Evolutionary conservation across 2,888 invertebrate genomes (phyloP).

Genomic region (Thecophora atra): DNA sequence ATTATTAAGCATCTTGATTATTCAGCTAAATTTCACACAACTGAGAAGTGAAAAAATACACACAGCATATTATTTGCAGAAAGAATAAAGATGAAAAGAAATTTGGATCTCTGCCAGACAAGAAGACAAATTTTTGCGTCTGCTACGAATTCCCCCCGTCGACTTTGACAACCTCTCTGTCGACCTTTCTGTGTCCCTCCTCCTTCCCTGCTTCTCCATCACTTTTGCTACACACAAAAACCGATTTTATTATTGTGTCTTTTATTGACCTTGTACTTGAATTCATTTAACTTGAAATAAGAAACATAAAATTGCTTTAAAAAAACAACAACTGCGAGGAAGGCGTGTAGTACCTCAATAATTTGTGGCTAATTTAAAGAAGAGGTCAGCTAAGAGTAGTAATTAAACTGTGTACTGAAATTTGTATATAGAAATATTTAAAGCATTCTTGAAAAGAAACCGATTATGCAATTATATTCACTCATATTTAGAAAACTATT

Average conservation of each 20-base stretch:
- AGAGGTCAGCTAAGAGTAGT: too few relatives aligned
- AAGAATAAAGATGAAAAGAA: not conserved
- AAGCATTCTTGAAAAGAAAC: too few relatives aligned
- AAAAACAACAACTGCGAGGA: too few relatives aligned
- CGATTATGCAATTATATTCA: too few relatives aligned
- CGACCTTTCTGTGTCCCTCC: not conserved
- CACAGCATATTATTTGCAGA: not conserved
- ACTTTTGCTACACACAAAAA: not conserved
- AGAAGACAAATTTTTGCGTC: constrained; percentile 14
- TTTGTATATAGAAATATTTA: too few relatives aligned
- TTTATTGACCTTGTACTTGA: constrained; percentile 11
- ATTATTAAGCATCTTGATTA: not conserved
- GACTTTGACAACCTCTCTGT: not conserved
- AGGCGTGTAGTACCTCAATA: too few relatives aligned
- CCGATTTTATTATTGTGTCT: not conserved
- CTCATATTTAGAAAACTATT: too few relatives aligned
- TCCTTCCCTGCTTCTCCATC: too few relatives aligned
- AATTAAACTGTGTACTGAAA: too few relatives aligned
- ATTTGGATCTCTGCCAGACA: constrained; percentile 13
- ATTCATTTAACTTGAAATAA: not conserved
- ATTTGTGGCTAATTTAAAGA: too few relatives aligned
- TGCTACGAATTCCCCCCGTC: not conserved
- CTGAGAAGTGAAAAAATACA: not conserved
- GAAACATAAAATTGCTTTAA: not conserved
- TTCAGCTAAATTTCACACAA: not conserved